Evolutionary conservation across 1,140 invertebrate genomes (phyloP), one percentile per base, ranked within the genome.

Genomic region (Drosophila equinoxialis): DNA sequence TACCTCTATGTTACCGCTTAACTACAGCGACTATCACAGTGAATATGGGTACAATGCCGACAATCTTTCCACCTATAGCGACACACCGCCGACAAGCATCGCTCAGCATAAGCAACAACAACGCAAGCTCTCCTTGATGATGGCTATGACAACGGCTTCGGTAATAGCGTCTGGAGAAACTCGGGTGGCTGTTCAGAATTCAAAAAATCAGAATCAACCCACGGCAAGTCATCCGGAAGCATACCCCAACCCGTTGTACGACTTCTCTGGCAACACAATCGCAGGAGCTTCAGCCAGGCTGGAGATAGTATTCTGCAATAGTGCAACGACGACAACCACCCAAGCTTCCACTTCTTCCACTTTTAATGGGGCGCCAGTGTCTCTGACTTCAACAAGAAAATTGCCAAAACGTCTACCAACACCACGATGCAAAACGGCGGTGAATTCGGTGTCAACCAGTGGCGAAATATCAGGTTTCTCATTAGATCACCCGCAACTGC

Each of bases 11-110:
- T 60, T 91, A 41, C 77, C 91, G 33, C 57, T 90, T 26, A 77
- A 91, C 41, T 94, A 96, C 86, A 95, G 94, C 74, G 95, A 95
- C 91, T 95, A 95, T 91, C 94, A 94, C 45, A 51, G 45, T 78
- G 96, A 96, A 91, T 93, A 93, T 68, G 91, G 83, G 45, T 67
- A 72, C 51, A 73, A 77, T 58, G 39, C 57, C 14, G 81, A 90
- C 54, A 91, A 77, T 57, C 66, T 89, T 30, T 90, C 90, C 13
- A 71, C 90, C 2, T 89, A 81, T 41, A 89, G 86, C 51, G 90
- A 91, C 23, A 82, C 82, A 6, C 71, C 84, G 13, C 70, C 78
- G 6, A 66, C 64, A 14, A 77, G 67, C 45, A 77, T 76, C 51
- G 45, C 66, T n/a, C 90, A 91, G 48, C 79, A 83, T 0, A 90